Evolutionary conservation across 2,888 invertebrate genomes (phyloP), one percentile per base, ranked within the genome.

Genomic region (Ditula angustiorana): DNA sequence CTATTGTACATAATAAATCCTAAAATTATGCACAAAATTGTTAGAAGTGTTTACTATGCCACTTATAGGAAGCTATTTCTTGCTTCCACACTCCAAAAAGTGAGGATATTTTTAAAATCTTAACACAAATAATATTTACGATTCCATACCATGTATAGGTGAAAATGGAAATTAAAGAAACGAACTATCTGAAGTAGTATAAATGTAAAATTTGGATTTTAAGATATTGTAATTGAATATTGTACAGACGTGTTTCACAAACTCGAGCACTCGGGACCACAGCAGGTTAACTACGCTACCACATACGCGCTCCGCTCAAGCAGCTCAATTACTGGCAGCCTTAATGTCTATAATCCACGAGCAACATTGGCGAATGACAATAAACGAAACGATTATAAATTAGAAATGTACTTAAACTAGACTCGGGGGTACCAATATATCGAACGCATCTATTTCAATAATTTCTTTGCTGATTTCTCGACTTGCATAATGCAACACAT

Each of bases 21-120:
- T 75, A 77, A 77, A 79, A 74, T 76, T 78, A 81, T 72, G 80
- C 78, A 80, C 78, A 77, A 76, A 74, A 72, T 73, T 72, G 69
- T 74, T 62, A 73, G 72, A 71, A 49, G 46, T 66, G 47, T 64
- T 68, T 63, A 66, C 57, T 70, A 67, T 61, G 73, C 72, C 69
- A 72, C 71, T 79, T 76, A 69, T 50, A 50, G 24, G 13, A 7
- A 50, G n/a, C 16, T 28, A 16, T 21, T 50, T 50, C 16, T 50
- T 28, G 28, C 26, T 28, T 11, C 2, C 16, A 50, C 28, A 16
- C n/a, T 35, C 28, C 3, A 16, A 28, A n/a, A 16, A 26, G 10
- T 16, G 10, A 16, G 49, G 16, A 19, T 19, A 41, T 19, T 41
- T 41, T 41, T 76, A 79, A 72, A 70, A 70, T 71, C 69, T 67